Evolutionary conservation across 2,888 invertebrate species (phyloP).

Genomic region (Andrena hattorfiana): DNA sequence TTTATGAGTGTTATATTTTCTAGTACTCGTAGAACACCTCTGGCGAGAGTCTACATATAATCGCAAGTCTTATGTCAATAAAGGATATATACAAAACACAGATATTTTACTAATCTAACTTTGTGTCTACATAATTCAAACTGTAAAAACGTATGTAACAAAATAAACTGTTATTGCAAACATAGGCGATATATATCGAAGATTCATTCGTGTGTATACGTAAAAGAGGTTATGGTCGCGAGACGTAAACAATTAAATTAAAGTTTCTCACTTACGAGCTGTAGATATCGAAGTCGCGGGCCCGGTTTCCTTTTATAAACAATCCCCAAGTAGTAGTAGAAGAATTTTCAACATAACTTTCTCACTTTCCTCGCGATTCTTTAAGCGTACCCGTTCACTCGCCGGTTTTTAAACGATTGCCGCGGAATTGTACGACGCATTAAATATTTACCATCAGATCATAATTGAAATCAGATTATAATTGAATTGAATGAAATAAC

Average conservation of each 20-base stretch:
- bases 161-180: conserved; percentile 43
- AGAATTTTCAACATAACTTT: background rate
- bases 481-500: background rate
- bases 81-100: conserved; percentile 31
- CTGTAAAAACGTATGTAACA: conserved; percentile 38
- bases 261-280: conserved; percentile 30
- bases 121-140: conserved; percentile 26
- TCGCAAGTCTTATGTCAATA: conserved; percentile 36
- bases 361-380: background rate
- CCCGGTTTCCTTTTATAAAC: background rate
- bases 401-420: conserved; percentile 41
- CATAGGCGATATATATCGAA: background rate
- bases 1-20: conserved; percentile 47
- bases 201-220: background rate
- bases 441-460: background rate
- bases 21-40: conserved; percentile 23
- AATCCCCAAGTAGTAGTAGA: background rate
- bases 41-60: conserved; percentile 1
- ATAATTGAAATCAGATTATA: background rate
- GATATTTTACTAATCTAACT: conserved; percentile 56
- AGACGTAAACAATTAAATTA: background rate
- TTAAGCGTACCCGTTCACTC: conserved; percentile 7
- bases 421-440: conserved; percentile 26
- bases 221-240: conserved; percentile 43
- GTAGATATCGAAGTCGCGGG: background rate